phyloP scores from a whole-genome alignment of 2,888 invertebrate genomes.

The Agrochola lota region DNA sequence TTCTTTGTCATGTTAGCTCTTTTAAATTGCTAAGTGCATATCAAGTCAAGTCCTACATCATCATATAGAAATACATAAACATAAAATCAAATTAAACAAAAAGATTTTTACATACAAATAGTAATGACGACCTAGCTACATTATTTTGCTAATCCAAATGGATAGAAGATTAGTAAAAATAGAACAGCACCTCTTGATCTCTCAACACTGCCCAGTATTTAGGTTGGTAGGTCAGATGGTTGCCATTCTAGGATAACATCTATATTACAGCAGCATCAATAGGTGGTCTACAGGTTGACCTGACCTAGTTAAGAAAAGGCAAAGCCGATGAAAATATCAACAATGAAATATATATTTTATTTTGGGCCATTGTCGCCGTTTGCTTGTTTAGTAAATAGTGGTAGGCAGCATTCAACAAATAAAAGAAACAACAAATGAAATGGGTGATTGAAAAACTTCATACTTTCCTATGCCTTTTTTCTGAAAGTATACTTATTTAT shows the following conservation, averaged over 20 bases:
- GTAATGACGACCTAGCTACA: background rate
- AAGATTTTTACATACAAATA: background rate
- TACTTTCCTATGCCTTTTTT: background rate
- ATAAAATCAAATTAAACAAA: background rate
- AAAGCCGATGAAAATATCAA: background rate
- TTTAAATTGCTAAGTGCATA: background rate
- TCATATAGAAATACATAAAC: background rate
- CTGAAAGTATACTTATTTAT: background rate
- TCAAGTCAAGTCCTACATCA: no score
- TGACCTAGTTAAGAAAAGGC: constrained; percentile 11
- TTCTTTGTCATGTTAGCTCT: background rate
- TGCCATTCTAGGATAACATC: background rate
- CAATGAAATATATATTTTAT: background rate
- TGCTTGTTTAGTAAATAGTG: background rate
- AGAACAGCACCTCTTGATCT: background rate
- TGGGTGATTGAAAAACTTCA: no score
- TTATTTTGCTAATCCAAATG: background rate
- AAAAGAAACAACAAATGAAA: no score
- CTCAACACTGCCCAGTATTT: background rate
- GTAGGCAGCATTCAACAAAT: background rate
- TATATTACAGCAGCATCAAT: background rate
- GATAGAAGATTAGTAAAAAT: background rate
- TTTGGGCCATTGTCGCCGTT: background rate
- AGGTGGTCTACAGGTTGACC: constrained; percentile 2
- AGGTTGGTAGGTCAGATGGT: background rate